phyloP scores from a whole-genome alignment of 2,888 invertebrate genomes.

The Orthosia cruda region DNA sequence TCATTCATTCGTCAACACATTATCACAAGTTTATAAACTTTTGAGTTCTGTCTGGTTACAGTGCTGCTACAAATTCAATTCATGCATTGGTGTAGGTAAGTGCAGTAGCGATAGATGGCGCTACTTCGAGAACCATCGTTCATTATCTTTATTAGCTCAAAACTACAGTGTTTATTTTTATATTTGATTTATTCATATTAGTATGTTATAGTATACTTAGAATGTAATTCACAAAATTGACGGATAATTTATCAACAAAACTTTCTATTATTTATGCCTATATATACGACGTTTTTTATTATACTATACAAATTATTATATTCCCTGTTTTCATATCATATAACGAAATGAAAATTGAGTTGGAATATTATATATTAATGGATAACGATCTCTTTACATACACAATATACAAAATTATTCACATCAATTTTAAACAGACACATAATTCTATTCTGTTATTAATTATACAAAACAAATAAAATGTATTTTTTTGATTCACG shows the following conservation, averaged over 20 bases:
- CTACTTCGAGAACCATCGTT: constrained; percentile 3
- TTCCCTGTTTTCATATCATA: constrained; percentile 55
- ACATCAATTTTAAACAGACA: constrained; percentile 20
- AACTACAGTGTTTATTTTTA: constrained; percentile 9
- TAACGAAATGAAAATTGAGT: constrained; percentile 29
- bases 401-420: neutral
- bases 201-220: constrained; percentile 55
- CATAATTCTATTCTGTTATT: neutral
- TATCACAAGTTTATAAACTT: constrained; percentile 66
- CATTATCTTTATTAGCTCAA: constrained; percentile 14
- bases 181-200: constrained; percentile 9
- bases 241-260: constrained; percentile 34
- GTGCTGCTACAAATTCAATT: constrained; percentile 24
- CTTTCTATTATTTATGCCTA: constrained; percentile 11
- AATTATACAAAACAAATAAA: constrained; percentile 30
- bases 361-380: constrained; percentile 24
- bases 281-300: constrained; percentile 33
- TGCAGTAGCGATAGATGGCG: constrained; percentile 12
- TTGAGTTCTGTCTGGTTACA: constrained; percentile 40
- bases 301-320: constrained; percentile 47
- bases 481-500: constrained; percentile 2
- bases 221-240: constrained; percentile 59
- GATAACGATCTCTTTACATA: constrained; percentile 11
- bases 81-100: neutral
- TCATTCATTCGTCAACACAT: constrained; percentile 64